Base-by-base conservation (phyloP, 2,797 vertebrate species). In the Trachops cirrhosus region DNA sequence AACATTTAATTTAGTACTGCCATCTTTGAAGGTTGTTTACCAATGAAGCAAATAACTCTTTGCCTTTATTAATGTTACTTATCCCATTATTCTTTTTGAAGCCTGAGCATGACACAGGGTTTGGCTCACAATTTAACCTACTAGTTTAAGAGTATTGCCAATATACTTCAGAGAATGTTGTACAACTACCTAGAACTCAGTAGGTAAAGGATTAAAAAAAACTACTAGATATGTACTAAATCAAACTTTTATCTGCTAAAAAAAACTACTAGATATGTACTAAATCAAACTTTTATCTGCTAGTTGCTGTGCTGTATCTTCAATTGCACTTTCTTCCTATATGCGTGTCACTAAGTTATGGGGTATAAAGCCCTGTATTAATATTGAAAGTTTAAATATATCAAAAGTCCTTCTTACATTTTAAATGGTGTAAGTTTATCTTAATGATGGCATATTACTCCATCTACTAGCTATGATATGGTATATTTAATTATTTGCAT, bases 11-110 rank as follows among this genome's bases (percentile, higher is more conserved):
- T 90, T 57, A 75, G 32, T 83, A 46, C n/a, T 86, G 15, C 29
- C 37, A 39, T 79, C 37, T 89, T 84, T 87, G 82, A 96, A 95
- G 46, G 71, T 87, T 91, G 11, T 80, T 50, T 86, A 94, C 22
- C 24, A 74, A 32, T 22, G 24, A 94, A 52, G 52, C 41, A 96
- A 82, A 83, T 75, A 67, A 46, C 50, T 92, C 57, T 92, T 78
- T 74, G n/a, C 41, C 39, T 50, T 89, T 77, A 68, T 74, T 94
- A 46, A 85, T 75, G 37, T 68, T 59, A 92, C 12, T 68, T 95
- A 93, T 14, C 41, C 22, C 59, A 83, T 41, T 84, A 74, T 79
- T 92, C 26, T 77, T 57, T 92, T 84, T 80, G 50, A 88, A 70
- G 37, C 77, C 4, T 59, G 24, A 86, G n/a, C 67, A 70, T 34